These are phyloP conservation scores for Drosophila hydei DNA, from an alignment of 1,140 invertebrate species.

Conservation along the genomic window DNA sequence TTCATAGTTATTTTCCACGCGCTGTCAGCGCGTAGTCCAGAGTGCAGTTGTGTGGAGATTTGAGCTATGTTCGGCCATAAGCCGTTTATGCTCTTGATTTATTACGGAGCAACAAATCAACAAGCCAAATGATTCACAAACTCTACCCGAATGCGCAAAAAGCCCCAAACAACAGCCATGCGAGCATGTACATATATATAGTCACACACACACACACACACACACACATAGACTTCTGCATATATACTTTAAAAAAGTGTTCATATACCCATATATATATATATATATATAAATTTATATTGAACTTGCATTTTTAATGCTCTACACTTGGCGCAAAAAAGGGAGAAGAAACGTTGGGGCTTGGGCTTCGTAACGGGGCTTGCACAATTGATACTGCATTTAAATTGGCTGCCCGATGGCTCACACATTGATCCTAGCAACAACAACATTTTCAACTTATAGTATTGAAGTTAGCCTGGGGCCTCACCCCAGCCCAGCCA, in stretches of 20 bases:
- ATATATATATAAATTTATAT: slow-evolving; percentile 2
- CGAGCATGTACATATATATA: too few species aligned
- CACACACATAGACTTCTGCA: not conserved
- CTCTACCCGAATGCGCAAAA: slow-evolving; percentile 2
- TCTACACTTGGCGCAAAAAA: not conserved
- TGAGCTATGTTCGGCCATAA: slow-evolving; percentile 56
- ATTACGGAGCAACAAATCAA: slow-evolving; percentile 68
- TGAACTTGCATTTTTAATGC: slow-evolving; percentile 52
- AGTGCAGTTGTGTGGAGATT: slow-evolving; percentile 39
- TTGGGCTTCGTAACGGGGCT: slow-evolving; percentile 3
- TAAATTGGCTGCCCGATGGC: not conserved
- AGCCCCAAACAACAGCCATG: not conserved
- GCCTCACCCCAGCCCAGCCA: not conserved
- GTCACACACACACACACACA: not conserved
- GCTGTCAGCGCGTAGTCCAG: slow-evolving; percentile 13
- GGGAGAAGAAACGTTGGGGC: too few species aligned
- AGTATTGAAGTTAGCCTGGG: not conserved
- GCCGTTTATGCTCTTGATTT: slow-evolving; percentile 69
- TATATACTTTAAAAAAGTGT: slow-evolving; percentile 2
- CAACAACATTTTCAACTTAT: slow-evolving; percentile 1
- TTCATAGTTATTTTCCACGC: slow-evolving; percentile 47
- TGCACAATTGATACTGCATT: slow-evolving; percentile 32
- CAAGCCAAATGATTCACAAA: slow-evolving; percentile 17
- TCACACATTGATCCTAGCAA: slow-evolving; percentile 19
- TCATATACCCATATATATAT: not conserved